Conservation (phyloP, 2,113 vertebrate species). For the Gnathonemus longibarbis region DNA sequence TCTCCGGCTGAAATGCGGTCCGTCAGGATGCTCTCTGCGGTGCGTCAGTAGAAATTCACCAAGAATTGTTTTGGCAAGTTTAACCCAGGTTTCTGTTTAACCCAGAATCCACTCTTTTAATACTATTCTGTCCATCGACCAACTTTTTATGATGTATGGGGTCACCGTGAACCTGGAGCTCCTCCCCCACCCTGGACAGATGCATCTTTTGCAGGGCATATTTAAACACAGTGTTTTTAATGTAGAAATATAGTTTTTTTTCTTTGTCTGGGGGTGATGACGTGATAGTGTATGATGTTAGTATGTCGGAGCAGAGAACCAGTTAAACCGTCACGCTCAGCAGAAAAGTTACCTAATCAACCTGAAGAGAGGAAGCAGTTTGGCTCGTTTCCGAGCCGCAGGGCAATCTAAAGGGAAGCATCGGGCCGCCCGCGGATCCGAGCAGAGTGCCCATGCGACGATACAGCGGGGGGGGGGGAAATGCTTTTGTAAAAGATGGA, state of each 20-base stretch:
- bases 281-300: not conserved
- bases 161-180: not conserved
- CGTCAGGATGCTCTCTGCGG: not conserved
- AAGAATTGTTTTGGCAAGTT: not conserved
- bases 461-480: not conserved
- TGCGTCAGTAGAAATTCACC: not conserved
- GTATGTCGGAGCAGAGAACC: not conserved
- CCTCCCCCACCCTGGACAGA: not conserved
- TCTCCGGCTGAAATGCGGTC: not conserved
- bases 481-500: not conserved
- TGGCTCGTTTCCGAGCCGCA: not conserved
- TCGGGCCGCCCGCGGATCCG: not conserved
- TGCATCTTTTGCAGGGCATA: not conserved
- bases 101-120: not conserved
- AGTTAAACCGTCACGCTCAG: not conserved
- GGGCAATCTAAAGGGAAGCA: not conserved
- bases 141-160: not conserved
- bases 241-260: not conserved
- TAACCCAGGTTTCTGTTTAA: not conserved
- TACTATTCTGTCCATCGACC: not conserved
- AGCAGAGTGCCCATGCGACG: not conserved
- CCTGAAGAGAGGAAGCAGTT: not conserved
- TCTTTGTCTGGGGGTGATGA: not conserved
- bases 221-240: not conserved
- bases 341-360: not conserved